These are phyloP conservation scores for Adelognathus sp. DNA, from an alignment of 2,888 invertebrate genomes.

Conservation along the genomic window DNA sequence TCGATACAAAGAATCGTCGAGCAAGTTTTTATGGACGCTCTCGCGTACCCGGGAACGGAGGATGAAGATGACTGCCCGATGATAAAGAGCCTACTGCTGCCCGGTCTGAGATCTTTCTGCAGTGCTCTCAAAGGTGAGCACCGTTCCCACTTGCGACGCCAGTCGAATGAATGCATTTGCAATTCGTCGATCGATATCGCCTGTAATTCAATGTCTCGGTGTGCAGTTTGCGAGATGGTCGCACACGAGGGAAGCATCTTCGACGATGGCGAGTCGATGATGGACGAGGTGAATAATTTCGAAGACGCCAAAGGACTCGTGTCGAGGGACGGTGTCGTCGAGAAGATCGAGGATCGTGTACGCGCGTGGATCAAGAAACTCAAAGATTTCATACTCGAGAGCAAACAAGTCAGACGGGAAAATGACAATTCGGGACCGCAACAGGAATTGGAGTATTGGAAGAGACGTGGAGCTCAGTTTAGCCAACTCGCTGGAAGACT, in stretches of 20 bases:
- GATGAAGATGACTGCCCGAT: constrained; percentile 93
- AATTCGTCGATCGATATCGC: constrained; percentile 27
- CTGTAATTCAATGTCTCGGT: no score
- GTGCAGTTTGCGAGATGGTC: constrained; percentile 91
- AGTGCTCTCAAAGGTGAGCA: constrained; percentile 92
- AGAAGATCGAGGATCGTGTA: constrained; percentile 87
- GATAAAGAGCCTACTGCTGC: constrained; percentile 91
- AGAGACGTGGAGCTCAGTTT: constrained; percentile 95
- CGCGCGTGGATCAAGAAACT: constrained; percentile 91
- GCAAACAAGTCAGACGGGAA: constrained; percentile 94
- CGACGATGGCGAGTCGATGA: constrained; percentile 86
- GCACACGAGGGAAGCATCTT: constrained; percentile 90
- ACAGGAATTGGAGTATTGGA: constrained; percentile 98
- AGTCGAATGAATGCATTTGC: not conserved
- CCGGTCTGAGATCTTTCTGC: constrained; percentile 92
- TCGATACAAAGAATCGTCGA: constrained; percentile 94
- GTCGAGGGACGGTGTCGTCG: constrained; percentile 85
- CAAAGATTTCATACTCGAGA: constrained; percentile 91
- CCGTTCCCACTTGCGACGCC: constrained; percentile 1
- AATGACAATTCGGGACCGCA: constrained; percentile 96
- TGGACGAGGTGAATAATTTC: constrained; percentile 84
- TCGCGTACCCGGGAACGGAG: constrained; percentile 90
- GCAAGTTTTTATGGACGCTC: constrained; percentile 94
- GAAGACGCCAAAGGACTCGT: constrained; percentile 87
- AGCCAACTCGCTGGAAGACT: constrained; percentile 91